Conservation (phyloP, 2,888 invertebrate genomes). For the Icerya purchasi region DNA sequence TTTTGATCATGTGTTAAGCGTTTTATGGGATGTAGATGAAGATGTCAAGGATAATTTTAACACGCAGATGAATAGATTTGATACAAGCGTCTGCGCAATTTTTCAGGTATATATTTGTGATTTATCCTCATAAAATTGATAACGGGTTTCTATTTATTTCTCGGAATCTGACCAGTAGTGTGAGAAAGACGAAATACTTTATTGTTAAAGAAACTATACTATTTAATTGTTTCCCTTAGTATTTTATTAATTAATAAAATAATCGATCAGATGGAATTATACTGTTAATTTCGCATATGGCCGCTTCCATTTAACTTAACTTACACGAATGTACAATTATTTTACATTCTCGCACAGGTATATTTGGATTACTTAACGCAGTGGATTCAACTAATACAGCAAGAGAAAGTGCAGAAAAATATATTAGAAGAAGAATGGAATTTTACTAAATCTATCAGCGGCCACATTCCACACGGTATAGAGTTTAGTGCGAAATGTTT, state of each 20-base stretch:
- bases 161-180: no score
- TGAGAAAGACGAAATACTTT: no score
- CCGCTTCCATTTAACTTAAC: no score
- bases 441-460: constrained; percentile 56
- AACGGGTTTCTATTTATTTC: no score
- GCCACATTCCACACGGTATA: constrained; percentile 46
- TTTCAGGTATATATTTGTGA: no score
- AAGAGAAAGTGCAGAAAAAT: constrained; percentile 43
- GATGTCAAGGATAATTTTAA: constrained; percentile 30
- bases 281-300: no score
- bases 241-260: no score
- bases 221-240: no score
- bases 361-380: constrained; percentile 70
- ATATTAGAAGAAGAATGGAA: constrained; percentile 71
- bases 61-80: constrained; percentile 45
- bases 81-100: constrained; percentile 36
- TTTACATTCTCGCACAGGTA: constrained; percentile 32
- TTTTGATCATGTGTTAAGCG: constrained; percentile 39
- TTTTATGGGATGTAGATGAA: constrained; percentile 29
- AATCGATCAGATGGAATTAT: no score
- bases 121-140: no score
- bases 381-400: constrained; percentile 48
- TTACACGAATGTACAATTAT: no score
- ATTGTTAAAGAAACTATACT: no score
- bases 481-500: constrained; percentile 45